A percentile compares a stretch with the other conserved stretches of the same genome.
These are phyloP conservation scores for Uria lomvia DNA, from an alignment of 2,113 vertebrate genomes.

Conservation along the genomic window DNA sequence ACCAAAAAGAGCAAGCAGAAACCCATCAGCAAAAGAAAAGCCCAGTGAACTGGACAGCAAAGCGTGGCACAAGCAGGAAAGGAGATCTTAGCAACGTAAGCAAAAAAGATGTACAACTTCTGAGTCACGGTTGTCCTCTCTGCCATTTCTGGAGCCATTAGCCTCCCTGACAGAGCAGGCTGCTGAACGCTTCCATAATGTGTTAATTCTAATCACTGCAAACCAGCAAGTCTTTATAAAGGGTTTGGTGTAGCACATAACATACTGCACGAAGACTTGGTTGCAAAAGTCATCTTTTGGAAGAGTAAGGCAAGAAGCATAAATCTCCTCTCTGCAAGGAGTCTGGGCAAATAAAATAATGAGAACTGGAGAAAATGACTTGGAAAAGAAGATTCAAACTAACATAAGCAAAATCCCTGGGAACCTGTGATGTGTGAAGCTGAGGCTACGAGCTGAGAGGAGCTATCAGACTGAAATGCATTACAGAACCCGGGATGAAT, in stretches of 20 bases:
- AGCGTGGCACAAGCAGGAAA: conserved; percentile 31
- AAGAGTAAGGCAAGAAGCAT: conserved; percentile 11
- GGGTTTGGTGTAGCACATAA: background rate
- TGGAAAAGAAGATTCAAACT: conserved; percentile 16
- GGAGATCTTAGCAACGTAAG: background rate
- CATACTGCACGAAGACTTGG: background rate
- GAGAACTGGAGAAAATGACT: background rate
- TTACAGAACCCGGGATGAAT: background rate
- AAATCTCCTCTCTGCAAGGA: background rate
- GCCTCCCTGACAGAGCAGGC: background rate
- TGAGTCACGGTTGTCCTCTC: background rate
- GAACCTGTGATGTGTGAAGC: background rate
- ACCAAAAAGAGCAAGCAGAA: background rate
- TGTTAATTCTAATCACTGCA: background rate
- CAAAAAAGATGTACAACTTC: background rate
- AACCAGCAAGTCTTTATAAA: background rate
- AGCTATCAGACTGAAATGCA: background rate
- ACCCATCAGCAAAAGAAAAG: conserved; percentile 44
- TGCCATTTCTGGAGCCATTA: background rate
- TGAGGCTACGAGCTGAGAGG: background rate
- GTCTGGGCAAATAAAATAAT: background rate
- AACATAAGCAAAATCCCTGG: background rate
- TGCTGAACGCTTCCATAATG: background rate
- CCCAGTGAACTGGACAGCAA: background rate
- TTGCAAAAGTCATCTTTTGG: background rate